Evolutionary conservation across 92 coral and sea anemone species (phyloP).

Genomic region (Blastomussa wellsi): DNA sequence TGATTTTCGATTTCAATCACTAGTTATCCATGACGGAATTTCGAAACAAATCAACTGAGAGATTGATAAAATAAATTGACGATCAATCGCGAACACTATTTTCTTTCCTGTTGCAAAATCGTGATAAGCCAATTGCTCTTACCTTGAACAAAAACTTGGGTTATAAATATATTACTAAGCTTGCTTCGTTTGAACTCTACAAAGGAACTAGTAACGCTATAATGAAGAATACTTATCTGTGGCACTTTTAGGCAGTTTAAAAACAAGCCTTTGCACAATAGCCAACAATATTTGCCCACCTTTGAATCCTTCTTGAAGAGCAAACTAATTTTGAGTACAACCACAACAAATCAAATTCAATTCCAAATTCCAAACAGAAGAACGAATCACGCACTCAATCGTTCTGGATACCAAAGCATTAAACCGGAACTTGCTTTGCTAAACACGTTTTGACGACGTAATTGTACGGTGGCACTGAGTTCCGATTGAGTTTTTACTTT

Average conservation of each 20-base stretch:
- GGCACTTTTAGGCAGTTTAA: background rate
- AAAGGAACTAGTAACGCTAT: background rate
- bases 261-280: background rate
- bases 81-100: background rate
- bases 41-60: background rate
- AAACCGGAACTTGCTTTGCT: slow-evolving; percentile 3
- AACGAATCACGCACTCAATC: background rate
- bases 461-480: background rate
- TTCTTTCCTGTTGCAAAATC: background rate
- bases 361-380: background rate
- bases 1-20: background rate
- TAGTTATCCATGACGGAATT: background rate
- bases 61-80: background rate
- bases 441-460: background rate
- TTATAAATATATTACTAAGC: background rate
- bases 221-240: background rate
- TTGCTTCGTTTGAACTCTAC: background rate
- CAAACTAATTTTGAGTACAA: slow-evolving; percentile 8
- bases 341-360: slow-evolving; percentile 24
- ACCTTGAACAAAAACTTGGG: slow-evolving; percentile 5
- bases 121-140: slow-evolving; percentile 1
- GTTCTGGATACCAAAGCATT: slow-evolving; percentile 1
- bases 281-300: slow-evolving; percentile 7
- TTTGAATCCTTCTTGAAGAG: slow-evolving; percentile 12
- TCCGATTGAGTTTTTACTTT: background rate